Percentiles rank a stretch among this genome's conserved stretches.
Conservation (phyloP, 2,888 invertebrate genomes). For the Norana najaformis region DNA sequence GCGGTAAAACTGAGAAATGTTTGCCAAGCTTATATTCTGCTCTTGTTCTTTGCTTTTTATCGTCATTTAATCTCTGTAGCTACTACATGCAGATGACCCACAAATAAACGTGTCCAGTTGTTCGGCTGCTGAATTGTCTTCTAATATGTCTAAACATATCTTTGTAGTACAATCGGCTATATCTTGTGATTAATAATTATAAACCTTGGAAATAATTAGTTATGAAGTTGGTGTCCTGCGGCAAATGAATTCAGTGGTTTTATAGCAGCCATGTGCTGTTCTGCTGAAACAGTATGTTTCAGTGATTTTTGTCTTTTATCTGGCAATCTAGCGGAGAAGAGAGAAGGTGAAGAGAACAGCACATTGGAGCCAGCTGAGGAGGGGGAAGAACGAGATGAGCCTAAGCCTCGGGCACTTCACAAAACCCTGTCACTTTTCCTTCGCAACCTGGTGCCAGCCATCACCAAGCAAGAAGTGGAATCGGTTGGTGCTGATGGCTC, state of each 20-base stretch:
- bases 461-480: conserved; percentile 95
- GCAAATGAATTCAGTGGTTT: neutral
- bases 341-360: conserved; percentile 37
- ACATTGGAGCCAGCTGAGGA: conserved; percentile 18
- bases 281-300: neutral
- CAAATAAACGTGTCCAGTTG: too few species aligned
- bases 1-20: too few species aligned
- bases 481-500: conserved; percentile 70
- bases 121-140: too few species aligned
- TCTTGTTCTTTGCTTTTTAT: too few species aligned
- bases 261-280: neutral
- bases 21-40: too few species aligned
- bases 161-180: neutral
- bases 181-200: neutral
- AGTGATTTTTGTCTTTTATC: neutral
- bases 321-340: conserved; percentile 19
- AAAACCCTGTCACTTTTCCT: conserved; percentile 96
- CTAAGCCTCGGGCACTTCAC: conserved; percentile 71
- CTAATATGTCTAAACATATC: neutral
- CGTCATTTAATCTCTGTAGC: too few species aligned
- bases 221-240: neutral
- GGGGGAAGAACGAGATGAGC: conserved; percentile 37
- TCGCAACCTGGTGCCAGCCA: conserved; percentile 90
- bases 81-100: too few species aligned
- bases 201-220: neutral